phyloP scores from a whole-genome alignment of 2,113 vertebrate species.

The Sylvicapra grimmia region DNA sequence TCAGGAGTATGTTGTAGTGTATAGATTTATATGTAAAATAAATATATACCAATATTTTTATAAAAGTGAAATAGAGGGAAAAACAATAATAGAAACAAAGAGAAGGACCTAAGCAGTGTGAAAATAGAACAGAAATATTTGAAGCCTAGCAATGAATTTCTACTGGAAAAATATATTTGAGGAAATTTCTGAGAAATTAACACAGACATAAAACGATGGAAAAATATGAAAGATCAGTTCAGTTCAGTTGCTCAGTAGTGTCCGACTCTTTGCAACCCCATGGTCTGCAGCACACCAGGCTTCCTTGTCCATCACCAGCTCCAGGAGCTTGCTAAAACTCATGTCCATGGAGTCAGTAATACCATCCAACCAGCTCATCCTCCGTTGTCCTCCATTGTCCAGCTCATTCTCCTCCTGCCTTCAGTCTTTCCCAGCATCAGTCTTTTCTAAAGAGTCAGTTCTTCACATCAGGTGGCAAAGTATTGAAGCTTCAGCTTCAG shows the following conservation, averaged over 20 bases:
- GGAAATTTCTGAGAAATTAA: not conserved
- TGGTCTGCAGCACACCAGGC: not conserved
- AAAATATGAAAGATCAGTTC: not conserved
- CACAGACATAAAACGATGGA: not conserved
- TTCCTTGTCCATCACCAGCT: not conserved
- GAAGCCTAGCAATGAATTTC: not conserved
- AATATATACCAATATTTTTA: constrained; percentile 3
- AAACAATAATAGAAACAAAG: not conserved
- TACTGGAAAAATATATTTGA: not conserved
- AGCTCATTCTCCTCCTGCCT: not conserved
- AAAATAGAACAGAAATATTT: not conserved
- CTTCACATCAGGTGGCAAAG: not conserved
- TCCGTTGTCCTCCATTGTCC: not conserved
- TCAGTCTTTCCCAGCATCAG: not conserved
- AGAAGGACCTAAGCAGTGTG: not conserved
- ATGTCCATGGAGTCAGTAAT: not conserved
- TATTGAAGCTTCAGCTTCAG: not conserved
- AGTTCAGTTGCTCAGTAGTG: not conserved
- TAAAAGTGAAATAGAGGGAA: not conserved
- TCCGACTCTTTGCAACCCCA: not conserved
- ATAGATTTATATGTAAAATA: not conserved
- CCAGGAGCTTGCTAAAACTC: not conserved
- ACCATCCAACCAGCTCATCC: not conserved
- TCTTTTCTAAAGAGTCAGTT: not conserved
- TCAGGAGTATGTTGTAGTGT: not conserved